phyloP scores from a whole-genome alignment of 1,140 invertebrate genomes.

The Thaumatotibia leucotreta region DNA sequence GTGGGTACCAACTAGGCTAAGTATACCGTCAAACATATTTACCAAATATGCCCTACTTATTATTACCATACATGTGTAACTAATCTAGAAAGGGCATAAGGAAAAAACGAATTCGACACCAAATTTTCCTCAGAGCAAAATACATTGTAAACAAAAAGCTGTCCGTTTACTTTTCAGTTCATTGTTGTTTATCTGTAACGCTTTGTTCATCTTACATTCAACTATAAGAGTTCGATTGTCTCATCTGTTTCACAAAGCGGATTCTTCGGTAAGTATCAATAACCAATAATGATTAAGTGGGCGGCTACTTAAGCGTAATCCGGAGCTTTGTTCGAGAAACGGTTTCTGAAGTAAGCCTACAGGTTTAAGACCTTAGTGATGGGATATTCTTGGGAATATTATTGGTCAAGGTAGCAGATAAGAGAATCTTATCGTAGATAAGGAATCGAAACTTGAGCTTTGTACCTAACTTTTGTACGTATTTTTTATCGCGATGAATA shows the following conservation, averaged over 20 bases:
- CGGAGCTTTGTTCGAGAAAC: conserved; percentile 34
- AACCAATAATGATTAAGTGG: conserved; percentile 28
- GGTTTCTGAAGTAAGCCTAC: conserved; percentile 45
- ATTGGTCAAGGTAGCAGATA: too few relatives aligned
- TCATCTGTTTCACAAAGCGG: not conserved
- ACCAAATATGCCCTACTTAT: too few relatives aligned
- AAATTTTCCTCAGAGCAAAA: not conserved
- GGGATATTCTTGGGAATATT: not conserved
- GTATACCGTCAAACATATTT: too few relatives aligned
- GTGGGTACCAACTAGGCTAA: too few relatives aligned
- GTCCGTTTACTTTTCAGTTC: not conserved
- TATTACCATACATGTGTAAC: too few relatives aligned
- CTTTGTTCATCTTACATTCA: not conserved
- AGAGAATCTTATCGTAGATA: too few relatives aligned
- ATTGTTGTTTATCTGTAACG: not conserved
- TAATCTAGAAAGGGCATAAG: too few relatives aligned
- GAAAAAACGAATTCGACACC: not conserved
- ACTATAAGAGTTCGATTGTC: not conserved
- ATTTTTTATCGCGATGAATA: too few relatives aligned
- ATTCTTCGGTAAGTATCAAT: not conserved
- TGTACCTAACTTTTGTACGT: too few relatives aligned
- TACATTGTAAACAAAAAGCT: not conserved
- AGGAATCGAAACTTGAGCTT: too few relatives aligned
- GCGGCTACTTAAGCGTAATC: conserved; percentile 30
- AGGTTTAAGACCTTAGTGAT: conserved; percentile 28